Base-by-base conservation (phyloP, 2,888 invertebrate genomes). In the Dendrolimus pini region DNA sequence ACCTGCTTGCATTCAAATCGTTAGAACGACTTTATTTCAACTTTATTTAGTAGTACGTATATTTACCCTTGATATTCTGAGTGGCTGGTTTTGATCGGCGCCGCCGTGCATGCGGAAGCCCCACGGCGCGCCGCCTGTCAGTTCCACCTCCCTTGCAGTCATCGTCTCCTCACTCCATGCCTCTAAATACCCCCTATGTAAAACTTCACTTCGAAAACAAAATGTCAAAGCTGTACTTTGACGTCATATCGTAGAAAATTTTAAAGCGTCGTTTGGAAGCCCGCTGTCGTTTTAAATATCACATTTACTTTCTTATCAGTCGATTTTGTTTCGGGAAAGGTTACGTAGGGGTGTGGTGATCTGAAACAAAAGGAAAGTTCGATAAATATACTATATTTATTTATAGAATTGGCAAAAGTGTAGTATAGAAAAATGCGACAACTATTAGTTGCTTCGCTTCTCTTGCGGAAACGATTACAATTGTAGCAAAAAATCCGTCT, bases 61-160 rank as follows among this genome's bases (percentile, higher is more conserved):
- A 92, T 94, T 92, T 88, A 95, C 96, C 93, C 95, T 93, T 58
- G 95, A 95, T 83, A 97, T 95, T 81, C 94, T 93, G 62, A 96
- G 91, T 61, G 95, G 95, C 82, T 95, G 94, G 77, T 94, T 94
- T 71, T 93, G 93, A 86, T 96, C 96, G 72, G 91, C 93, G 65
- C 96, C 96, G 65, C 96, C 96, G 83, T 95, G 95, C 94, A 96
- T 95, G 67, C 96, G 94, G 90, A 97, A 96, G 75, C 96, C 96
- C 97, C 96, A 96, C 69, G 96, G 96, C 80, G 95, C 93, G 65
- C 96, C 96, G 69, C 96, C 96, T 77, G 94, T 92, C 79, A 96
- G 91, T 78, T 94, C 92, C 82, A 96, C 95, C 88, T 94, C 94
- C 72, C 94, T 91, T 67, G 94, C 90, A 76, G 93, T 93, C 95